Evolutionary conservation across 2,113 vertebrate genomes (phyloP), one percentile per base, ranked within the genome.

Genomic region (Pipra filicauda): DNA sequence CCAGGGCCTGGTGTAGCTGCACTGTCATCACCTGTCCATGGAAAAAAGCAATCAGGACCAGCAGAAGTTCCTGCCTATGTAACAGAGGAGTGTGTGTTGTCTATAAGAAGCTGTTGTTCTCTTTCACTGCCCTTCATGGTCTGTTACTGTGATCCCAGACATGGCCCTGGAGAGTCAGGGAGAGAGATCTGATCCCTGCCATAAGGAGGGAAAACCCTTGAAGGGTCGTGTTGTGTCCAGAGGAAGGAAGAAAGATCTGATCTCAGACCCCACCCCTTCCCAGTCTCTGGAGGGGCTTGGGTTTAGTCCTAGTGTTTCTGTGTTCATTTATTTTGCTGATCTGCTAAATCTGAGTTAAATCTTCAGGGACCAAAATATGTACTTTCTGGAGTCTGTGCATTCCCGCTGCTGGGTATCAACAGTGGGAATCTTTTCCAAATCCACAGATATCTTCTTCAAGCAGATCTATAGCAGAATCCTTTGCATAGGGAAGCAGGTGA

Each of bases 21-120:
- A 39, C 13, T 37, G 12, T 23, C 2, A 6, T 23, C 2, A 6
- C 8, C 20, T 0, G 0, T 43, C 35, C 2, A 0, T 37, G 26
- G 37, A 7, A 46, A 57, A 48, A 51, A 62, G 24, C 9, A 14
- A 52, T 67, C 13, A 28, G 44, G 39, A 65, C 37, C 54, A 46
- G 33, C 30, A 88, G 41, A 77, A 81, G 6, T 7, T 72, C 43
- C 41, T 72, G 37, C 18, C 46, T 35, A 20, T 65, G 46, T 76
- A 80, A 71, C 7, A 39, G 17, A 43, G 8, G 14, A 70, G 10
- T 6, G 21, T 66, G 64, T 66, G 5, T 9, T 48, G 11, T 52
- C 35, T 64, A 3, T 41, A 33, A 79, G n/a, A 73, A 69, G 3
- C 18, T 35, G 13, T 28, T 30, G 5, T 51, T 62, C 12, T 43